These are phyloP conservation scores for Sceloporus tristichus DNA, from an alignment of 2,113 vertebrate species.

Conservation along the genomic window DNA sequence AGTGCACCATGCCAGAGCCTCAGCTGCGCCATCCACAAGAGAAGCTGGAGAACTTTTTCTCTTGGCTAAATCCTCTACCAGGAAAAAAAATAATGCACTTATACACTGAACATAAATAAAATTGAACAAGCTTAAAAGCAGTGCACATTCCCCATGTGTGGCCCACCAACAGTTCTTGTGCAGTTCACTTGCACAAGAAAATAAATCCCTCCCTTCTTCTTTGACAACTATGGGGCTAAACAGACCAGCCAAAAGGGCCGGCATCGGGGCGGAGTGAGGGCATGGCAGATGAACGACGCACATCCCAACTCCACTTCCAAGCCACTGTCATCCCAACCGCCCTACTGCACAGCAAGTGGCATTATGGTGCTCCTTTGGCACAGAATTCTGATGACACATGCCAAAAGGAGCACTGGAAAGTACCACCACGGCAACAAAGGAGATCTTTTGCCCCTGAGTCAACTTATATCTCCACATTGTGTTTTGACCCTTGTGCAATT, in stretches of 20 bases:
- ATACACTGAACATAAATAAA: slow-evolving; percentile 25
- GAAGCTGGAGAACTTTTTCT: slow-evolving; percentile 2
- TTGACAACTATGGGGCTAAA: background rate
- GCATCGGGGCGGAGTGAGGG: too few species aligned
- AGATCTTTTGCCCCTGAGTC: background rate
- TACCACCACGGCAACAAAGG: too few species aligned
- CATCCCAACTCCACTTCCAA: too few species aligned
- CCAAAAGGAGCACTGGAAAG: too few species aligned
- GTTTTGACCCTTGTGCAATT: slow-evolving; percentile 6
- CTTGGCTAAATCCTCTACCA: background rate
- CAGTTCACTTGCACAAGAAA: slow-evolving; percentile 14
- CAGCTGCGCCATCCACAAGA: slow-evolving; percentile 11
- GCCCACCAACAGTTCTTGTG: slow-evolving; percentile 16
- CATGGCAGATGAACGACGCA: too few species aligned
- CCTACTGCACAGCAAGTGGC: too few species aligned
- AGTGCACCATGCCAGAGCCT: background rate
- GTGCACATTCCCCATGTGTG: slow-evolving; percentile 19
- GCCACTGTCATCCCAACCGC: too few species aligned
- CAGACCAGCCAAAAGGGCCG: too few species aligned
- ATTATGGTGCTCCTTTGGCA: too few species aligned
- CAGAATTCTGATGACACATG: too few species aligned
- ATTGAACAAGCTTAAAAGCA: slow-evolving; percentile 34
- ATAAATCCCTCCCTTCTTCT: background rate
- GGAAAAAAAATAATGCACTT: slow-evolving; percentile 1
- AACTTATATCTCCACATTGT: background rate